Evolutionary conservation across 2,888 invertebrate species (phyloP).

Genomic region (Hymenopus coronatus): DNA sequence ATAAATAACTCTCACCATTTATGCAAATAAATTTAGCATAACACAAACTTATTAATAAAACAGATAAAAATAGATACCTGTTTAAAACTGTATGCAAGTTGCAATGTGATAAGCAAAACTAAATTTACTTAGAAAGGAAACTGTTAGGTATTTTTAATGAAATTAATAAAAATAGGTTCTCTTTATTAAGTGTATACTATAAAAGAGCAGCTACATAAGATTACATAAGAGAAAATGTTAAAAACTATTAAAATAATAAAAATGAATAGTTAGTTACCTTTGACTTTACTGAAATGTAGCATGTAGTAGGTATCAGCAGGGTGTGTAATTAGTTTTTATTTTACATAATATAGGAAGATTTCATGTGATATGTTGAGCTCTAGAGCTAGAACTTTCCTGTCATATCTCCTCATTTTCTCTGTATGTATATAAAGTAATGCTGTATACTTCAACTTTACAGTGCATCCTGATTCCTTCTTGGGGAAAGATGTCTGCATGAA

Average conservation of each 20-base stretch:
- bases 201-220: neutral
- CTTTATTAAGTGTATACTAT: neutral
- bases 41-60: neutral
- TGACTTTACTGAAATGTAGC: neutral
- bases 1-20: neutral
- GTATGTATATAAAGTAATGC: neutral
- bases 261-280: neutral
- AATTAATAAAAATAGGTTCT: no score
- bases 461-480: slow-evolving; percentile 22
- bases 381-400: neutral
- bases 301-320: neutral
- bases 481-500: slow-evolving; percentile 5
- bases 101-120: neutral
- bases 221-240: neutral
- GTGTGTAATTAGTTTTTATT: neutral
- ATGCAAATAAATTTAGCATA: neutral
- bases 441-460: slow-evolving; percentile 15
- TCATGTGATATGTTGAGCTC: neutral
- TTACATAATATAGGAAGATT: neutral
- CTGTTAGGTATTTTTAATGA: neutral
- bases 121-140: neutral
- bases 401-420: neutral
- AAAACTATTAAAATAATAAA: neutral
- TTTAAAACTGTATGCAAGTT: neutral
- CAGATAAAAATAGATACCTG: neutral